Evolutionary conservation across 2,888 invertebrate genomes (phyloP).

Genomic region (Phyto melanocephala): DNA sequence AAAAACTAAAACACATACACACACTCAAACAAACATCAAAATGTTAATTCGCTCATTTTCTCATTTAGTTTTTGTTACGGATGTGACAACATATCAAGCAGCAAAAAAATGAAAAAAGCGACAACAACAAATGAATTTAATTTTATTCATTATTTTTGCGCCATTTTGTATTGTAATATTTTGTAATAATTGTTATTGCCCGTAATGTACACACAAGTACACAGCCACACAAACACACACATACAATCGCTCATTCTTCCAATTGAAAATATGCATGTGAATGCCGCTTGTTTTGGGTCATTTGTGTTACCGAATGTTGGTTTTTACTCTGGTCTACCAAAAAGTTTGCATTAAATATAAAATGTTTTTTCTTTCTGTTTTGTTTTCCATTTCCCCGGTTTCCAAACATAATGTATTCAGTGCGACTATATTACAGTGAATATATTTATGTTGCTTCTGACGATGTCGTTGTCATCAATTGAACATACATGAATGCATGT

Average conservation of each 20-base stretch:
- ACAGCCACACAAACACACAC: not conserved
- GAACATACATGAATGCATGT: conserved; percentile 5
- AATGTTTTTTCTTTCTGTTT: conserved; percentile 1
- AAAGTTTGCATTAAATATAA: conserved; percentile 55
- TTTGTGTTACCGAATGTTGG: conserved; percentile 65
- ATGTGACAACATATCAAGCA: not conserved
- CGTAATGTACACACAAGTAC: not conserved
- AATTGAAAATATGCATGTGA: conserved; percentile 47
- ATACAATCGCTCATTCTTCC: not conserved
- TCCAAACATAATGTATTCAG: conserved; percentile 36
- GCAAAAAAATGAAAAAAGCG: not conserved
- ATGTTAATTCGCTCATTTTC: conserved; percentile 40
- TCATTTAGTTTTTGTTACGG: conserved; percentile 39
- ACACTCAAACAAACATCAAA: not conserved
- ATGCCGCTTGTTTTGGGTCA: conserved; percentile 64
- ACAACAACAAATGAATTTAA: conserved; percentile 18
- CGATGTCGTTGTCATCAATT: conserved; percentile 22
- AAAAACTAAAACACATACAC: not conserved
- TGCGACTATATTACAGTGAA: conserved; percentile 21
- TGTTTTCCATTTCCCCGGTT: not conserved
- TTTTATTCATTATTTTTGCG: conserved; percentile 59
- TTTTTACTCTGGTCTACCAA: conserved; percentile 63
- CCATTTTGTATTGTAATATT: conserved; percentile 45
- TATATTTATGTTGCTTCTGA: not conserved
- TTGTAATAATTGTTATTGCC: conserved; percentile 39